A percentile compares a stretch with the other conserved stretches of the same genome.
phyloP scores from a whole-genome alignment of 1,140 invertebrate genomes.

The Drosophila ironensis region DNA sequence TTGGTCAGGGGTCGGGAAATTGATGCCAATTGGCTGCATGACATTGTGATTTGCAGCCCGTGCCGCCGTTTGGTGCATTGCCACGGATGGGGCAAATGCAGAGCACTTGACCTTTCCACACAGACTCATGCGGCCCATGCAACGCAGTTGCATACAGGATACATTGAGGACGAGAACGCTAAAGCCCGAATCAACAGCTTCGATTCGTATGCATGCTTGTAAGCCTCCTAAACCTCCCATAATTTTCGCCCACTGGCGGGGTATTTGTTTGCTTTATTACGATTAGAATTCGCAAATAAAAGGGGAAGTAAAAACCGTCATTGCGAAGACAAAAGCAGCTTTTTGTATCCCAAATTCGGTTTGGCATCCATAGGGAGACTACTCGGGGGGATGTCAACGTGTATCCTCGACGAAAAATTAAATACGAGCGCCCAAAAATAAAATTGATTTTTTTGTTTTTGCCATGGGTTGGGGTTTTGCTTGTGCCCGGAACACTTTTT shows the following conservation, averaged over 20 bases:
- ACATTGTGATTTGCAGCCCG: constrained; percentile 36
- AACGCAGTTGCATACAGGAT: constrained; percentile 22
- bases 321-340: constrained; percentile 42
- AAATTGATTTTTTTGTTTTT: constrained; percentile 57
- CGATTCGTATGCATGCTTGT: neutral
- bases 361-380: constrained; percentile 19
- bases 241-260: neutral
- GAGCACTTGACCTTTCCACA: constrained; percentile 52
- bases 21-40: constrained; percentile 60
- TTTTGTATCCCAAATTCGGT: constrained; percentile 40
- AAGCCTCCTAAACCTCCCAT: neutral
- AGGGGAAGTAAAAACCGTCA: constrained; percentile 2
- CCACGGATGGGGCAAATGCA: constrained; percentile 45
- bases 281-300: constrained; percentile 13
- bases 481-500: constrained; percentile 33
- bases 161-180: neutral
- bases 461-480: no score
- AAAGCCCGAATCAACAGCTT: neutral
- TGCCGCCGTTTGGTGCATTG: constrained; percentile 8
- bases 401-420: constrained; percentile 1
- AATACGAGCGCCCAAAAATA: constrained; percentile 27
- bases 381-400: constrained; percentile 44
- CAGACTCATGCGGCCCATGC: no score
- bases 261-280: constrained; percentile 32
- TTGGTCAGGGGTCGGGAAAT: constrained; percentile 43